These are phyloP conservation scores for Scaptomyza caliginosa DNA, from an alignment of 2,888 invertebrate species.

Conservation along the genomic window DNA sequence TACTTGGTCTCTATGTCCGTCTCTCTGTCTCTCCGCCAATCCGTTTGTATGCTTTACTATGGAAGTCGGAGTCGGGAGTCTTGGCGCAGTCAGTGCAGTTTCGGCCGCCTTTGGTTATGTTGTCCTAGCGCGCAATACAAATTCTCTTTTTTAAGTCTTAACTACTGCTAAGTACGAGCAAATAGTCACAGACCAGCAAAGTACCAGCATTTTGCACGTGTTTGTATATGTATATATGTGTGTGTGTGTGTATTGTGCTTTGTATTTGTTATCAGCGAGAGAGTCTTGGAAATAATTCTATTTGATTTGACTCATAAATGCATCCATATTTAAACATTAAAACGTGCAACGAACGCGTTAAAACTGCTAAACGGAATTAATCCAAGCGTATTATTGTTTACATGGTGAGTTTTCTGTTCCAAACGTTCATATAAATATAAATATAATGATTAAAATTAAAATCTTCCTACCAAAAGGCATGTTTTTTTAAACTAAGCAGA, in stretches of 20 bases:
- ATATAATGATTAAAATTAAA: neutral
- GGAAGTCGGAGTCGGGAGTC: slow-evolving; percentile 49
- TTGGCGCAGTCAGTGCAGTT: slow-evolving; percentile 61
- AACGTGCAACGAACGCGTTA: neutral
- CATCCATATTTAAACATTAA: slow-evolving; percentile 13
- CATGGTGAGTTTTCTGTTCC: slow-evolving; percentile 40
- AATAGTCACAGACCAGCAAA: slow-evolving; percentile 2
- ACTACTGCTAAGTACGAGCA: slow-evolving; percentile 14
- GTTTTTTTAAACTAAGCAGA: neutral
- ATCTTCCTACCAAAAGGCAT: neutral
- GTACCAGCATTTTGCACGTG: slow-evolving; percentile 30
- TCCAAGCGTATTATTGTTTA: slow-evolving; percentile 21
- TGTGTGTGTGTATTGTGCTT: slow-evolving; percentile 9
- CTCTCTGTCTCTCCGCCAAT: slow-evolving; percentile 24
- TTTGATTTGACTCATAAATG: slow-evolving; percentile 25
- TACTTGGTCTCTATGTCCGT: slow-evolving; percentile 39
- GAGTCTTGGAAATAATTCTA: slow-evolving; percentile 5
- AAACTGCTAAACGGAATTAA: neutral
- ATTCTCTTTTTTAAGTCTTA: slow-evolving; percentile 39
- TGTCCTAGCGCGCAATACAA: slow-evolving; percentile 52
- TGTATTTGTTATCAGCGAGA: slow-evolving; percentile 35
- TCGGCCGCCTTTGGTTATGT: slow-evolving; percentile 67
- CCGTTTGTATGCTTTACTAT: slow-evolving; percentile 10
- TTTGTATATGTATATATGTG: slow-evolving; percentile 26
- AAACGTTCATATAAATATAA: neutral